These are phyloP conservation scores for Drosophila eugracilis DNA, from an alignment of 1,140 invertebrate genomes.

Conservation along the genomic window DNA sequence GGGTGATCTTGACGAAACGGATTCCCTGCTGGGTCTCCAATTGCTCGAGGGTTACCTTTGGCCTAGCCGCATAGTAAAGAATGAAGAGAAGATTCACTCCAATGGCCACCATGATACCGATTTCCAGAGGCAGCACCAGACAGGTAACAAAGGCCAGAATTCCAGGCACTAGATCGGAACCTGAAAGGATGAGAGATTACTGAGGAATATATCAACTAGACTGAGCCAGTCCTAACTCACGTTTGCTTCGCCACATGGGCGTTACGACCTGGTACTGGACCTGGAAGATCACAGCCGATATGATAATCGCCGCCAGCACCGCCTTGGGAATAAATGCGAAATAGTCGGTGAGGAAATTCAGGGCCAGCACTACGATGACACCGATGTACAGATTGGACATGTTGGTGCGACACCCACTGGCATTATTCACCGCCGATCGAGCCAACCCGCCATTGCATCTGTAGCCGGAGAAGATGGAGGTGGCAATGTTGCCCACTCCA, in stretches of 20 bases:
- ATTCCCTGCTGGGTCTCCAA: slow-evolving; percentile 87
- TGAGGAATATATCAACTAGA: not conserved
- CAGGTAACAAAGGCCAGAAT: slow-evolving; percentile 94
- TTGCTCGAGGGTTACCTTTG: slow-evolving; percentile 92
- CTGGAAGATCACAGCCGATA: slow-evolving; percentile 94
- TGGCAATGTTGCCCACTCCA: slow-evolving; percentile 93
- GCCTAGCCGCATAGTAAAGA: slow-evolving; percentile 94
- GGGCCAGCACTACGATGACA: slow-evolving; percentile 89
- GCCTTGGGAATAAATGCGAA: slow-evolving; percentile 94
- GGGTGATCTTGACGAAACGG: slow-evolving; percentile 92
- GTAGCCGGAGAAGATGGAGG: slow-evolving; percentile 94
- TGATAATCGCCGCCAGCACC: slow-evolving; percentile 92
- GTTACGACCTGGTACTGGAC: slow-evolving; percentile 91
- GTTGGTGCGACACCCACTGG: slow-evolving; percentile 95
- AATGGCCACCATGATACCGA: slow-evolving; percentile 95
- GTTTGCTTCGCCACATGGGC: slow-evolving; percentile 92
- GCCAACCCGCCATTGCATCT: slow-evolving; percentile 94
- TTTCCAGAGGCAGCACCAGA: slow-evolving; percentile 92
- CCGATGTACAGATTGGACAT: slow-evolving; percentile 91
- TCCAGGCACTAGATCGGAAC: slow-evolving; percentile 93
- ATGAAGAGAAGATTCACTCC: slow-evolving; percentile 94
- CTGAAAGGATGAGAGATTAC: slow-evolving; percentile 85
- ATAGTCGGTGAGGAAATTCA: slow-evolving; percentile 91
- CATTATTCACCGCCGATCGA: slow-evolving; percentile 94
- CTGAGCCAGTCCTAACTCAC: slow-evolving; percentile 84